phyloP scores from a whole-genome alignment of 2,888 invertebrate genomes.

The Agrotis ipsilon region DNA sequence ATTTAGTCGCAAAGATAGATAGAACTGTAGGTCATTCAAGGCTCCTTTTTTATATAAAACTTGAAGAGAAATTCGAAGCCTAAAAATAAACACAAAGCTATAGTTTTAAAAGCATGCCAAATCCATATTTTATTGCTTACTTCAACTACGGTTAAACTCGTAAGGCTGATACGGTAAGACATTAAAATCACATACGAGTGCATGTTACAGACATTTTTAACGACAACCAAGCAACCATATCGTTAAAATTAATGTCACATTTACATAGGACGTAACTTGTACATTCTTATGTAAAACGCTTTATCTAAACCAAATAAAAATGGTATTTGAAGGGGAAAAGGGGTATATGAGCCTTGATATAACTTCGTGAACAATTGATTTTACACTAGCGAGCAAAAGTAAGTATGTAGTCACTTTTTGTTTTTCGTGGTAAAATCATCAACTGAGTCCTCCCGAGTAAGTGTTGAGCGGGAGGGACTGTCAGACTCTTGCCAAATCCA shows the following conservation, averaged over 20 bases:
- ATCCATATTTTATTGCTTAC: constrained; percentile 34
- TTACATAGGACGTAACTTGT: constrained; percentile 48
- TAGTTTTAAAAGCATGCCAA: constrained; percentile 27
- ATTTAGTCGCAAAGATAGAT: too few relatives aligned
- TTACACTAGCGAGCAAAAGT: too few relatives aligned
- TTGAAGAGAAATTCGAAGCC: too few relatives aligned
- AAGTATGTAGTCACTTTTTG: too few relatives aligned
- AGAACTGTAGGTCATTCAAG: too few relatives aligned
- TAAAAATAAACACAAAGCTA: background rate
- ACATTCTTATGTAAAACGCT: constrained; percentile 45
- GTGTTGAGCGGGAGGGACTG: too few relatives aligned
- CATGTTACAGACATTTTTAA: constrained; percentile 45
- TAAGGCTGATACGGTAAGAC: constrained; percentile 1
- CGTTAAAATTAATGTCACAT: constrained; percentile 56
- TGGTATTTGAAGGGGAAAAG: background rate
- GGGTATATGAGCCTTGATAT: background rate
- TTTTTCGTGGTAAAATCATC: too few relatives aligned
- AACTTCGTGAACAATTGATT: constrained; percentile 4
- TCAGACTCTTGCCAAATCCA: too few relatives aligned
- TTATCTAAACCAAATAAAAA: constrained; percentile 47
- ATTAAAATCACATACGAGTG: constrained; percentile 40
- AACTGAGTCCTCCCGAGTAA: too few relatives aligned
- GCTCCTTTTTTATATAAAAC: too few relatives aligned
- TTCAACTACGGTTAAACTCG: constrained; percentile 16
- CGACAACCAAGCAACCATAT: constrained; percentile 17